These are phyloP conservation scores for Lepetodrilus schrolli DNA, from an alignment of 2,888 invertebrate species.

Conservation along the genomic window DNA sequence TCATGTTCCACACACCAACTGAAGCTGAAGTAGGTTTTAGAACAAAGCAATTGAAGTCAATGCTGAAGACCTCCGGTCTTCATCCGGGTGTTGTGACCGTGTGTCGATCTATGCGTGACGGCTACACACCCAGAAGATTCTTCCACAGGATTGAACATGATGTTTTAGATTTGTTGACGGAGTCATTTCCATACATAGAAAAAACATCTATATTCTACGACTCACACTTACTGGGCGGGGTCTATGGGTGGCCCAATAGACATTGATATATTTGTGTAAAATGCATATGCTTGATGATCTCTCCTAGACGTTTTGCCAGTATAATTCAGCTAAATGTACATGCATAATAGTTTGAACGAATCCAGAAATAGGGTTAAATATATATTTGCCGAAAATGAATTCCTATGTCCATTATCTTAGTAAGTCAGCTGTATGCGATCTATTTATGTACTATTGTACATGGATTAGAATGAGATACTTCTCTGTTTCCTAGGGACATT, in stretches of 20 bases:
- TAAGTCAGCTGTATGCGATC: too few species aligned
- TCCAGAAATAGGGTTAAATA: too few species aligned
- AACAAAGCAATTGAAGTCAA: slow-evolving; percentile 28
- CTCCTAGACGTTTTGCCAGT: too few species aligned
- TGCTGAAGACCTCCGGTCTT: slow-evolving; percentile 33
- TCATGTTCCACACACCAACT: slow-evolving; percentile 52
- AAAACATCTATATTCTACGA: slow-evolving; percentile 27
- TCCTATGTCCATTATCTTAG: too few species aligned
- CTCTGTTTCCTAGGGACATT: too few species aligned
- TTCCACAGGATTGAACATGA: slow-evolving; percentile 59
- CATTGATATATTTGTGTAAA: too few species aligned
- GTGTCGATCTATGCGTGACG: slow-evolving; percentile 66
- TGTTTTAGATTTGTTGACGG: slow-evolving; percentile 40
- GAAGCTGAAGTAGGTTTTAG: slow-evolving; percentile 45
- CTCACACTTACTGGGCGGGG: slow-evolving; percentile 33
- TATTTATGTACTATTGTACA: too few species aligned
- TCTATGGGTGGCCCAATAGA: slow-evolving; percentile 33
- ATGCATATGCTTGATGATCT: too few species aligned
- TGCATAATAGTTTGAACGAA: too few species aligned
- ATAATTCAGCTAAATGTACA: too few species aligned
- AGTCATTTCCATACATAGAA: background rate
- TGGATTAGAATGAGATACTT: too few species aligned
- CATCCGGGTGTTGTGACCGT: slow-evolving; percentile 60
- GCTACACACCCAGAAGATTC: slow-evolving; percentile 65
- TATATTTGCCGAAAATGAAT: too few species aligned